Evolutionary conservation across 2,797 vertebrate species (phyloP).

Genomic region (Xenentodon cancila): DNA sequence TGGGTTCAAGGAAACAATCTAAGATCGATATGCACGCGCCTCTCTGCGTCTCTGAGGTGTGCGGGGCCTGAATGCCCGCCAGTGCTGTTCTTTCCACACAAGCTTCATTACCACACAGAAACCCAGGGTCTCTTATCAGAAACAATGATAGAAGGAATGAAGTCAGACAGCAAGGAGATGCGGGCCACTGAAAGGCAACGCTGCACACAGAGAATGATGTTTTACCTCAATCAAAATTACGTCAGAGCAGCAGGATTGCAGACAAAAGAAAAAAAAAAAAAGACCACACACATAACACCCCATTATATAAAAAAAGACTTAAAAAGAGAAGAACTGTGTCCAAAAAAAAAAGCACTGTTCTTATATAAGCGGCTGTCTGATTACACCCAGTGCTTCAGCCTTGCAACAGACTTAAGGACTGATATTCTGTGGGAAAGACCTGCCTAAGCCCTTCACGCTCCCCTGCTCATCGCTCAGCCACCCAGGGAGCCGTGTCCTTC

Average conservation of each 20-base stretch:
- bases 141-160: conserved; percentile 67
- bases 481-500: conserved; percentile 79
- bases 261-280: conserved; percentile 1
- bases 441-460: conserved; percentile 79
- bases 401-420: conserved; percentile 52
- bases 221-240: conserved; percentile 55
- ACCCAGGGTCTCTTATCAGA: conserved; percentile 67
- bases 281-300: neutral
- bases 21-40: conserved; percentile 74
- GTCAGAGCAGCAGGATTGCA: conserved; percentile 13
- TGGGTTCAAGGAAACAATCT: conserved; percentile 74
- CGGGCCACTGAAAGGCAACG: conserved; percentile 45
- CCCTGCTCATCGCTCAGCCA: conserved; percentile 75
- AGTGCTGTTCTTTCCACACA: conserved; percentile 62
- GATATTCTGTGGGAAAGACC: conserved; percentile 74
- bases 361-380: conserved; percentile 33
- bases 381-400: conserved; percentile 23
- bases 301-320: neutral
- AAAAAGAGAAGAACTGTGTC: neutral
- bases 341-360: conserved; percentile 10
- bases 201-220: conserved; percentile 19
- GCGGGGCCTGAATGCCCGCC: conserved; percentile 63
- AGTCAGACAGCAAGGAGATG: conserved; percentile 57
- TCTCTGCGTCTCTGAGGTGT: conserved; percentile 69
- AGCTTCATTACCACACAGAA: conserved; percentile 73